These are phyloP conservation scores for Drosophila kanekoi DNA, from an alignment of 2,888 invertebrate species.

Conservation along the genomic window DNA sequence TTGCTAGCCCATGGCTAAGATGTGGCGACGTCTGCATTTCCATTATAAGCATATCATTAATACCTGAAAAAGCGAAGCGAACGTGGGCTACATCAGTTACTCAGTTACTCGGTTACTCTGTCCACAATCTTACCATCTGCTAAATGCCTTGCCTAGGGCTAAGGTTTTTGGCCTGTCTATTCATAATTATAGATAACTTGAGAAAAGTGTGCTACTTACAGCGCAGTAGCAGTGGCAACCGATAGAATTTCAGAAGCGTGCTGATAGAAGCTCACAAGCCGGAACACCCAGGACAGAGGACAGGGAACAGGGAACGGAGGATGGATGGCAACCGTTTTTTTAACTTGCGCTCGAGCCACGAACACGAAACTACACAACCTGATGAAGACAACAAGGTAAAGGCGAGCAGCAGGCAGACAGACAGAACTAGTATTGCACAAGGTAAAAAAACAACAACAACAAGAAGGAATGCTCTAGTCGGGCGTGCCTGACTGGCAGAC, in stretches of 20 bases:
- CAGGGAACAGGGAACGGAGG: neutral
- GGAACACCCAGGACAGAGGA: neutral
- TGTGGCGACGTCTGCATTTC: conserved; percentile 83
- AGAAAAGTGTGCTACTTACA: conserved; percentile 21
- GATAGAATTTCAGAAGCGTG: conserved; percentile 12
- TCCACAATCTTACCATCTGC: conserved; percentile 13
- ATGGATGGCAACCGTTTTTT: neutral
- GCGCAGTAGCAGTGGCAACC: conserved; percentile 1
- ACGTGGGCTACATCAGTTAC: conserved; percentile 17
- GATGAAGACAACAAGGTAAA: conserved; percentile 17
- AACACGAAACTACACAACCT: conserved; percentile 35
- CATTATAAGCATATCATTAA: conserved; percentile 83
- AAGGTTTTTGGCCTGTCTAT: conserved; percentile 1
- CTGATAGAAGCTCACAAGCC: conserved; percentile 14
- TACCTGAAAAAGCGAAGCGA: conserved; percentile 45
- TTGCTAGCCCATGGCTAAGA: conserved; percentile 79
- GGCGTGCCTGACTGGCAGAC: neutral
- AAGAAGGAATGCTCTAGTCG: neutral
- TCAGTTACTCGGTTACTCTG: neutral
- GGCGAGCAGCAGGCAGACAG: conserved; percentile 1
- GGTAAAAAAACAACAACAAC: conserved; percentile 1
- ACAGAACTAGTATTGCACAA: conserved; percentile 25
- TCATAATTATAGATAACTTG: conserved; percentile 54
- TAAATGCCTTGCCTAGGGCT: conserved; percentile 3
- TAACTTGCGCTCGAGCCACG: conserved; percentile 5